Evolutionary conservation across 37 sponge, comb jelly and placozoan species (phyloP).

Genomic region (Aphrocallistes beatrix): DNA sequence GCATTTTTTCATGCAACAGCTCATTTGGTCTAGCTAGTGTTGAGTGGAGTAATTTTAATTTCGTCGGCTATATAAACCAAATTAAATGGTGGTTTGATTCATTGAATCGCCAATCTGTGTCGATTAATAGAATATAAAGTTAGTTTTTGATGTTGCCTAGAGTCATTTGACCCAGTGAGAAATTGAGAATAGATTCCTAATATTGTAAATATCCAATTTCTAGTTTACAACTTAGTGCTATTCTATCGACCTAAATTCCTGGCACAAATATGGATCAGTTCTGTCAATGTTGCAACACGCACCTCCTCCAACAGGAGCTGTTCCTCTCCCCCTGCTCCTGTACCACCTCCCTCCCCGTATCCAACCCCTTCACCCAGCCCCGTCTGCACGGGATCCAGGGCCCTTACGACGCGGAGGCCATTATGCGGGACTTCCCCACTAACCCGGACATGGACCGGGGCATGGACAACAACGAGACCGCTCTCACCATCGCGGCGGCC

Average conservation of each 20-base stretch:
- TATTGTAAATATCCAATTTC: not conserved
- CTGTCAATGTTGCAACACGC: constrained; percentile 10
- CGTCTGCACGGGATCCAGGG: not conserved
- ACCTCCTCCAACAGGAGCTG: not conserved
- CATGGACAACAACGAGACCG: constrained; percentile 77
- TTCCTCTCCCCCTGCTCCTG: constrained; percentile 14
- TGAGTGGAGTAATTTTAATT: too few relatives aligned
- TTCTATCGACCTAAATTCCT: too few relatives aligned
- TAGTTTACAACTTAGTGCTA: not conserved
- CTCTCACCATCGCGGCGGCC: constrained; percentile 69
- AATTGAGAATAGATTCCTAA: too few relatives aligned
- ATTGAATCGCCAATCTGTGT: too few relatives aligned
- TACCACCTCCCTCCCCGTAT: not conserved
- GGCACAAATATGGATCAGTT: constrained; percentile 10
- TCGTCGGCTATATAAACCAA: too few relatives aligned
- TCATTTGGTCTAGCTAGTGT: too few relatives aligned
- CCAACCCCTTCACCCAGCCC: not conserved
- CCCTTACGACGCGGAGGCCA: not conserved
- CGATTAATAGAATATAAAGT: too few relatives aligned
- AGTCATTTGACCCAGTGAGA: too few relatives aligned
- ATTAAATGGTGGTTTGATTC: too few relatives aligned
- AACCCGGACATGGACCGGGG: constrained; percentile 39
- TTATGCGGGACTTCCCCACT: not conserved
- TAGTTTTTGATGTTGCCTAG: too few relatives aligned
- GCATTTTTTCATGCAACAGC: too few relatives aligned